Conservation (phyloP, 2,888 invertebrate species). For the Diaphora mendica region DNA sequence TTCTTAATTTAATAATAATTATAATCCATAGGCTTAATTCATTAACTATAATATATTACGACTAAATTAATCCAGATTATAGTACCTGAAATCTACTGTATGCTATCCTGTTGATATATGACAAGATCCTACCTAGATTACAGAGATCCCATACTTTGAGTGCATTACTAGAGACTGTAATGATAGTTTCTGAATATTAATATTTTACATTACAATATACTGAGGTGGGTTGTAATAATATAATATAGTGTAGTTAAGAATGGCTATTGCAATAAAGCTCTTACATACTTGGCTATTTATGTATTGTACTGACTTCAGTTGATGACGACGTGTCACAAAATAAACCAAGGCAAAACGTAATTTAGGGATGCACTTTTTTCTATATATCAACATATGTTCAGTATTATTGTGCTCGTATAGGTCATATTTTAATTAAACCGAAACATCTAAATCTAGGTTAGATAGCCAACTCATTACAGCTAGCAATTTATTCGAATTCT, state of each 20-base stretch:
- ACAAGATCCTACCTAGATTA: constrained; percentile 7
- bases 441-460: constrained; percentile 18
- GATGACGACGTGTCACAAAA: too few relatives aligned
- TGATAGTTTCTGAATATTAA: neutral
- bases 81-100: constrained; percentile 1
- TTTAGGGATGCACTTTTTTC: too few relatives aligned
- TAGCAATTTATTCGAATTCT: constrained; percentile 45
- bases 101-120: constrained; percentile 17
- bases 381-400: too few relatives aligned
- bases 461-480: constrained; percentile 47
- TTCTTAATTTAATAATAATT: too few relatives aligned
- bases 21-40: too few relatives aligned
- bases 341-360: too few relatives aligned
- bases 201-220: neutral
- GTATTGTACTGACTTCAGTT: neutral
- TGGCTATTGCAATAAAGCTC: neutral
- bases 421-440: neutral
- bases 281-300: neutral
- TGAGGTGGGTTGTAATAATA: neutral
- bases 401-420: too few relatives aligned
- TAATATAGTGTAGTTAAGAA: neutral
- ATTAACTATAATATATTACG: too few relatives aligned
- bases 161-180: neutral
- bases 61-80: neutral
- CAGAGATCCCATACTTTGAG: constrained; percentile 12